Conservation (phyloP, 1,140 invertebrate genomes). For the Drosophila bocki region DNA sequence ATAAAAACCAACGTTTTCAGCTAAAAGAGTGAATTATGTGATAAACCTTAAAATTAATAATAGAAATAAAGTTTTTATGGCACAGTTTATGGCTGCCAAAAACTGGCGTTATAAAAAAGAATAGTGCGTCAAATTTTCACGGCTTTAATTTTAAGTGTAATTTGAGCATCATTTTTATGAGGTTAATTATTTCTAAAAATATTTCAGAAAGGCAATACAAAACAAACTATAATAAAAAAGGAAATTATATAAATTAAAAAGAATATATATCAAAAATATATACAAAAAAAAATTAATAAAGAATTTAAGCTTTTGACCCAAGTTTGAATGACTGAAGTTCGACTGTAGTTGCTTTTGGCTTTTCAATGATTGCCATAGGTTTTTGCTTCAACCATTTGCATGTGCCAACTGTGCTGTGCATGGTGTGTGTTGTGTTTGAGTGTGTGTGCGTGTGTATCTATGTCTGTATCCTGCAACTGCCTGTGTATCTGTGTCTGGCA, state of each 20-base stretch:
- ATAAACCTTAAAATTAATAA: background rate
- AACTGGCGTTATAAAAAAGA: background rate
- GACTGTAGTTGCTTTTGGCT: constrained; percentile 44
- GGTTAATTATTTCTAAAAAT: background rate
- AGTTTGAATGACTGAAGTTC: constrained; percentile 2
- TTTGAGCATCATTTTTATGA: background rate
- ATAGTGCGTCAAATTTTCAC: background rate
- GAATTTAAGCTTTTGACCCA: background rate
- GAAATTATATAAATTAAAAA: no score
- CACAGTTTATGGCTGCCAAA: background rate
- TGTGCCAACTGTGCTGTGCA: constrained; percentile 23
- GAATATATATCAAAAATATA: background rate
- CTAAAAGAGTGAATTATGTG: background rate
- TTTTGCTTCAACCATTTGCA: constrained; percentile 67
- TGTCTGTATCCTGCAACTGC: constrained; percentile 3
- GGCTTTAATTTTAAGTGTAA: background rate
- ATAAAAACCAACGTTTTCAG: background rate
- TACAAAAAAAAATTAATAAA: background rate
- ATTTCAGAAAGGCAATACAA: background rate
- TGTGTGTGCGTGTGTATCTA: constrained; percentile 33
- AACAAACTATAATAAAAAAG: background rate
- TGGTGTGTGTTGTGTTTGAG: constrained; percentile 1
- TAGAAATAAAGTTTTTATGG: background rate
- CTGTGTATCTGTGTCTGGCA: constrained; percentile 56
- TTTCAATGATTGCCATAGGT: constrained; percentile 70